Evolutionary conservation across 2,888 invertebrate species (phyloP), one percentile per base, ranked within the genome.

Genomic region (Trichogramma evanescens): DNA sequence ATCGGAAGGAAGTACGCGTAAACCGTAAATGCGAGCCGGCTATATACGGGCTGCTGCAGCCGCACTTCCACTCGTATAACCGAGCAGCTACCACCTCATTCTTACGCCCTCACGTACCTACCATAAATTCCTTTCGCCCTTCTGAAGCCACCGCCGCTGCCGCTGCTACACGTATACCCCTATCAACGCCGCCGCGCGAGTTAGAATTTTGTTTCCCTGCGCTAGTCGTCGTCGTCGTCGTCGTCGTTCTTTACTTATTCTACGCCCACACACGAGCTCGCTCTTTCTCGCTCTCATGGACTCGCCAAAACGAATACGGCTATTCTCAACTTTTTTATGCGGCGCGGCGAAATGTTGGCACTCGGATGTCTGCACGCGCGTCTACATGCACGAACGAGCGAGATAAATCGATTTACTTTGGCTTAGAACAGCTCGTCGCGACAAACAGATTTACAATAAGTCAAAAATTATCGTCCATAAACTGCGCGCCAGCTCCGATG

Each of bases 111-210:
- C 68, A 61, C 67, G 62, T 66, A 68, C 65, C 62, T 66, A 59
- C 66, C 69, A 70, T 73, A 74, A 73, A 74, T 73, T 72, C 66
- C 63, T 61, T 54, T 56, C 56, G 59, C 61, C 66, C 63, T 26
- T 26, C 26, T 26, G 26, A 26, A 26, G 26, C 26, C 26, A 63
- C 66, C 60, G 56, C 60, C 55, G 48, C 54, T 58, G 61, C 26
- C 8, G 10, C 13, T 26, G 26, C 2, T 7, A 53, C 26, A 26
- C 26, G 2, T 26, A 26, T 26, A 26, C 67, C 63, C 68, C 65
- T 69, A 72, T 73, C 71, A 71, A 69, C 69, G 71, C 5, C 10
- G 49, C 50, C 8, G 48, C 39, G 50, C 39, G 49, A 10, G 50
- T 54, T 43, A 55, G 63, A 67, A 62, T 61, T 67, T 58, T 56